A percentile compares a stretch with the other conserved stretches of the same genome.
phyloP scores from a whole-genome alignment of 2,113 vertebrate genomes.

The Odobenus rosmarus region DNA sequence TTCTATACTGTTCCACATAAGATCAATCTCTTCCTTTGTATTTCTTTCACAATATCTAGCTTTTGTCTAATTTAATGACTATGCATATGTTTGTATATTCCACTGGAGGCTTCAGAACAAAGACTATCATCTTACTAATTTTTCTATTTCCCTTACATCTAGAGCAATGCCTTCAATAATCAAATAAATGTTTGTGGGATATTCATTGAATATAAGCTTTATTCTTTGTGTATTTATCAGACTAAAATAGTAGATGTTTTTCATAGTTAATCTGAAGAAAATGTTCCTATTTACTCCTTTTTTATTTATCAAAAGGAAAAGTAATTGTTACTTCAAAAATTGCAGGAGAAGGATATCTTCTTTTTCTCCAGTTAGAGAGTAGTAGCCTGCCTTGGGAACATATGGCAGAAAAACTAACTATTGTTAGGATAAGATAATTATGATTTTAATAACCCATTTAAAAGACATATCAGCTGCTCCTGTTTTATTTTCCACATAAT shows the following conservation, averaged over 20 bases:
- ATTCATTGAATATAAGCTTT: not conserved
- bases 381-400: slow-evolving; percentile 27
- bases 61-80: not conserved
- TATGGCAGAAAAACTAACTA: slow-evolving; percentile 63
- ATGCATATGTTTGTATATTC: not conserved
- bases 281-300: not conserved
- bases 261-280: not conserved
- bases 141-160: not conserved
- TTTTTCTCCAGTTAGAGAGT: slow-evolving; percentile 30
- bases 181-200: not conserved
- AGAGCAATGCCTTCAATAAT: not conserved
- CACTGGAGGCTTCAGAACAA: not conserved
- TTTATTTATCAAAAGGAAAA: slow-evolving; percentile 18
- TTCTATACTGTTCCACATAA: not conserved
- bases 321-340: slow-evolving; percentile 34
- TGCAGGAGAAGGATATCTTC: not conserved
- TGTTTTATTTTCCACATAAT: slow-evolving; percentile 73
- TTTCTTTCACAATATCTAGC: not conserved
- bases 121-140: not conserved
- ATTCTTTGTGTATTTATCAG: not conserved
- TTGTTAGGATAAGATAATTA: slow-evolving; percentile 39
- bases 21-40: not conserved
- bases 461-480: slow-evolving; percentile 76
- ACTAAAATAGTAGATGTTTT: not conserved
- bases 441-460: slow-evolving; percentile 48